Percentiles rank a stretch among this genome's conserved stretches.
These are phyloP conservation scores for Poicephalus gulielmi DNA, from an alignment of 2,113 vertebrate species.

Conservation along the genomic window DNA sequence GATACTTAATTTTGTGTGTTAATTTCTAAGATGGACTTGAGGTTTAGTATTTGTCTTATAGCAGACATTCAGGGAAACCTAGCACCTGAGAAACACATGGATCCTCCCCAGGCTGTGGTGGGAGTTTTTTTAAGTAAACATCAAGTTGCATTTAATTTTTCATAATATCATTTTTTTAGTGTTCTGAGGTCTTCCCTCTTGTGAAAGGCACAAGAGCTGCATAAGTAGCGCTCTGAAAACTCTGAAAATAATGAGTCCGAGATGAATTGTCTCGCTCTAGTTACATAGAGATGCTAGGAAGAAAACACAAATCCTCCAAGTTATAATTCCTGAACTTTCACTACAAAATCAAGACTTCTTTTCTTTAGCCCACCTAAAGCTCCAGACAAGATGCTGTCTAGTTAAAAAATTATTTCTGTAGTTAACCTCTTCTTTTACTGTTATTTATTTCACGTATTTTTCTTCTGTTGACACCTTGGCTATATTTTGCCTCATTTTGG, in stretches of 20 bases:
- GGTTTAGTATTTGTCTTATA: background rate
- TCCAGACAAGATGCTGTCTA: background rate
- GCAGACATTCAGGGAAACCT: background rate
- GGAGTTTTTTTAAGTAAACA: background rate
- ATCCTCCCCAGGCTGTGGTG: background rate
- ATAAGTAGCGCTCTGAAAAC: background rate
- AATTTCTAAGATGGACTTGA: background rate
- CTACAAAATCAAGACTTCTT: background rate
- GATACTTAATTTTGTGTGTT: background rate
- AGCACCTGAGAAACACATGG: background rate
- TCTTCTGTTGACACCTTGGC: background rate
- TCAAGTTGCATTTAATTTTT: background rate
- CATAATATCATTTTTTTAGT: background rate
- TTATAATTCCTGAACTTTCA: background rate
- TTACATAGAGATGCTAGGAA: background rate
- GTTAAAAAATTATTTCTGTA: background rate
- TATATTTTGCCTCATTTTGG: background rate
- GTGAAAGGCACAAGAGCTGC: background rate
- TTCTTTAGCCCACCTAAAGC: background rate
- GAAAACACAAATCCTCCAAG: background rate
- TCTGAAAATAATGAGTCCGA: background rate
- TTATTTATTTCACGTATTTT: background rate
- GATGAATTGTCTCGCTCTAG: background rate
- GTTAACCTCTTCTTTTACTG: background rate
- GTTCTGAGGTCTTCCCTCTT: background rate